These are phyloP conservation scores for Gymnopithys bicolor DNA, from an alignment of 2,797 vertebrate genomes.

Conservation along the genomic window DNA sequence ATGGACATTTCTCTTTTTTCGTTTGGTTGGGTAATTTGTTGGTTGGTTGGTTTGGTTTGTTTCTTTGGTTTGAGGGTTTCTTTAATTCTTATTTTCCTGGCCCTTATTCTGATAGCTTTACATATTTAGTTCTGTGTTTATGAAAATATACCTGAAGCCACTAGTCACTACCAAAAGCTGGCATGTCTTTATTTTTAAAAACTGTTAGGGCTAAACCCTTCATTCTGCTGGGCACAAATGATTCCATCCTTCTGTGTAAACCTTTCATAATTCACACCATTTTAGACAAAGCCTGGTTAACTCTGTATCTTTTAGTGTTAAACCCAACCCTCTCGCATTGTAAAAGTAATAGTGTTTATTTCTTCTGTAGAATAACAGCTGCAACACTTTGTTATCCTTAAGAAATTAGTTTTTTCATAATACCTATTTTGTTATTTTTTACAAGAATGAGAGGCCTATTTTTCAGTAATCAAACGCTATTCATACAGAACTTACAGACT, in stretches of 20 bases:
- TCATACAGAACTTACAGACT: not conserved
- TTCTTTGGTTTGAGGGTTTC: not conserved
- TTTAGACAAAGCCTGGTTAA: not conserved
- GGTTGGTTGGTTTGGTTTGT: not conserved
- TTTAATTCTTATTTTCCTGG: not conserved
- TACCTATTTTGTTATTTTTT: not conserved
- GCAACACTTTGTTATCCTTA: not conserved
- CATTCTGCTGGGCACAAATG: not conserved
- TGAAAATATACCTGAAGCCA: not conserved
- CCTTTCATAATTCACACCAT: not conserved
- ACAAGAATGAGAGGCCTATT: not conserved
- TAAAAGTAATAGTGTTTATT: not conserved
- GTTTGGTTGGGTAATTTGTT: not conserved
- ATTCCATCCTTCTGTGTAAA: not conserved
- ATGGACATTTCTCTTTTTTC: fast-evolving
- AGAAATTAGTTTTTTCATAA: not conserved
- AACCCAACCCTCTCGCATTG: not conserved
- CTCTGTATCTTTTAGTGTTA: not conserved
- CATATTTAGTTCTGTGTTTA: not conserved
- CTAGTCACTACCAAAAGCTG: not conserved
- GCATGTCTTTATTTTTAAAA: not conserved
- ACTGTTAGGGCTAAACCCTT: not conserved
- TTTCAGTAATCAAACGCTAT: not conserved
- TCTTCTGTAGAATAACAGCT: not conserved
- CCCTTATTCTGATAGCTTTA: not conserved